Base-by-base conservation (phyloP, 2,113 vertebrate genomes). In the Leucosticte australis region DNA sequence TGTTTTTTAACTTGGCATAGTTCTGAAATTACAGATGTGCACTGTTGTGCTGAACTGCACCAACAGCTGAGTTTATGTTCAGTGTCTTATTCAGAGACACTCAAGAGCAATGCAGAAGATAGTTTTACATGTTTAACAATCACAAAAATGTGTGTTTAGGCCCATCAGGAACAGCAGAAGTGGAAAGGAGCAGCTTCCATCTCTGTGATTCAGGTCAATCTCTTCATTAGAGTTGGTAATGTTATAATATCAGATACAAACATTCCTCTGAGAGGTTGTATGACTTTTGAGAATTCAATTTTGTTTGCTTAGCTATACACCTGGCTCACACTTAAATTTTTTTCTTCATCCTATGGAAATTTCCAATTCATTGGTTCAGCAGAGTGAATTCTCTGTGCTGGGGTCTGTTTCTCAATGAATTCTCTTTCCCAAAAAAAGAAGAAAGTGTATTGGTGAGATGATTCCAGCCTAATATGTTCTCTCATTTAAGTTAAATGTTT, bases 91-190 rank as follows among this genome's bases (percentile, higher is more conserved):
- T 56, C 27, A 70, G 35, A 83, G 11, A 44, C 16, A 44, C 5
- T 10, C 3, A 2, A 69, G 9, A 62, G 5, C 19, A 35, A 23
- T 44, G 35, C 28, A 82, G 42, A 31, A 19, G 6, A 52, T 13
- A 15, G 4, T 31, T 83, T 69, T 11, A 6, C 31, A 68, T 2
- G 1, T 33, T 60, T 52, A 74, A 39, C 10, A 30, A 16, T 19
- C 9, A 44, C 1, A 16, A 78, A 46, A 82, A 39, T 1, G 0
- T 41, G 18, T 3, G 1, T 33, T 76, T 50, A 37, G 7, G 13
- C 23, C 52, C 11, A 24, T 69, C 19, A 35, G 42, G 26, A 65
- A 19, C 41, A 67, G 22, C 22, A 70, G 18, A 82, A 55, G 14
- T 53, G 14, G 44, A 69, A 74, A 81, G 16, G 4, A 4, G 1